A percentile compares a stretch with the other conserved stretches of the same genome.
These are phyloP conservation scores for Botia almorhae DNA, from an alignment of 2,797 vertebrate species.

Conservation along the genomic window DNA sequence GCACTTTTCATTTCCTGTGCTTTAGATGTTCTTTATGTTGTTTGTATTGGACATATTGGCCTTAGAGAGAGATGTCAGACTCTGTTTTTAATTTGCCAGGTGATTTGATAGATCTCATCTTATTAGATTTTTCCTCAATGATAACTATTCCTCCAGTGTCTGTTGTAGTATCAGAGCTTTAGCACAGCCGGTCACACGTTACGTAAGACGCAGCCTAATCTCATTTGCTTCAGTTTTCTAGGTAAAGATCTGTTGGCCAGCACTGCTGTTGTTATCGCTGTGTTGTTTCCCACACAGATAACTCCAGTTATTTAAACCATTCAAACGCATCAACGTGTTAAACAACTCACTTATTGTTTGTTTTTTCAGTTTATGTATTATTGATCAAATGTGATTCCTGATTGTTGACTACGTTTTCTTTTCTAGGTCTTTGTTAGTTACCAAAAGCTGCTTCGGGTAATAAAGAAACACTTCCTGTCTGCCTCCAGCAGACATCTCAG, in stretches of 20 bases:
- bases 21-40: conserved; percentile 26
- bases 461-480: conserved; percentile 8
- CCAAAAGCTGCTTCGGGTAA: not conserved
- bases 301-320: conserved; percentile 41
- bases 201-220: conserved; percentile 58
- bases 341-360: not conserved
- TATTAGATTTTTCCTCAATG: conserved; percentile 23
- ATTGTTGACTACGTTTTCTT: not conserved
- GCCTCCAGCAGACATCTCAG: conserved; percentile 1
- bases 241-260: conserved; percentile 40
- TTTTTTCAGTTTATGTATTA: not conserved
- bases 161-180: conserved; percentile 30
- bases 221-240: conserved; percentile 52
- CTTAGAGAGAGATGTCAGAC: not conserved
- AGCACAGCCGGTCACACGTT: conserved; percentile 40
- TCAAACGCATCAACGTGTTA: conserved; percentile 37
- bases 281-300: not conserved
- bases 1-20: conserved; percentile 55
- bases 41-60: not conserved
- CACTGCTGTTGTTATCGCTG: conserved; percentile 40
- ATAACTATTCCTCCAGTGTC: not conserved
- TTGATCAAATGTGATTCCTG: not conserved
- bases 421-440: not conserved
- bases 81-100: conserved; percentile 13
- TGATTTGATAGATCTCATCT: conserved; percentile 18